Evolutionary conservation across 2,797 vertebrate species (phyloP).

Genomic region (Mormyrops attenuatus): DNA sequence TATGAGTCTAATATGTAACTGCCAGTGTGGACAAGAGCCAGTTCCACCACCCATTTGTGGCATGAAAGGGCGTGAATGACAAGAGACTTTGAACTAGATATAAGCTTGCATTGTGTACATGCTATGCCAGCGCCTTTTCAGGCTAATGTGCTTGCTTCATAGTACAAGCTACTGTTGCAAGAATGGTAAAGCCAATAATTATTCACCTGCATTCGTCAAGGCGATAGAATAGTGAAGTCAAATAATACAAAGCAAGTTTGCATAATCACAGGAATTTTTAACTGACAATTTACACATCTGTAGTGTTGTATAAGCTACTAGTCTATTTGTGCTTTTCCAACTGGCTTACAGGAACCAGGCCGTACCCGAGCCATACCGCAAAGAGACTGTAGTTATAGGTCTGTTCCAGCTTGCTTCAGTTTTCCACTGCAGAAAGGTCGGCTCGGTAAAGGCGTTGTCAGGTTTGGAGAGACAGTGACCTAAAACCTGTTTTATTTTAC

Average conservation of each 20-base stretch:
- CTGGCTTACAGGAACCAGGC: not conserved
- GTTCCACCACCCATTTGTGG: not conserved
- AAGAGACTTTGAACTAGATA: conserved; percentile 12
- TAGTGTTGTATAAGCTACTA: not conserved
- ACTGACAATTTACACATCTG: not conserved
- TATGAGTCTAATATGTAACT: conserved; percentile 69
- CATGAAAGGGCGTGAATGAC: not conserved
- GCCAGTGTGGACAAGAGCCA: conserved; percentile 6
- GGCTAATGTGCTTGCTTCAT: not conserved
- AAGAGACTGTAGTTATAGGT: not conserved
- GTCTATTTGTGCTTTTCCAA: not conserved
- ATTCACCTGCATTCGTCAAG: not conserved
- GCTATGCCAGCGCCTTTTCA: not conserved
- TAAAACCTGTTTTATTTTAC: not conserved
- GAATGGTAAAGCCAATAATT: not conserved
- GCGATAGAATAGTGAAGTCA: not conserved
- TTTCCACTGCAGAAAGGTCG: not conserved
- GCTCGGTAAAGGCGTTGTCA: not conserved
- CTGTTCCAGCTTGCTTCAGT: not conserved
- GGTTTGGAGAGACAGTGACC: not conserved
- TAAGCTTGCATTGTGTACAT: not conserved
- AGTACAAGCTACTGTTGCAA: not conserved
- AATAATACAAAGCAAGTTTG: not conserved
- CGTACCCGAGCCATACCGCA: not conserved
- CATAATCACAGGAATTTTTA: not conserved